Base-by-base conservation (phyloP, 2,797 vertebrate genomes). In the Chloroceryle amazona region DNA sequence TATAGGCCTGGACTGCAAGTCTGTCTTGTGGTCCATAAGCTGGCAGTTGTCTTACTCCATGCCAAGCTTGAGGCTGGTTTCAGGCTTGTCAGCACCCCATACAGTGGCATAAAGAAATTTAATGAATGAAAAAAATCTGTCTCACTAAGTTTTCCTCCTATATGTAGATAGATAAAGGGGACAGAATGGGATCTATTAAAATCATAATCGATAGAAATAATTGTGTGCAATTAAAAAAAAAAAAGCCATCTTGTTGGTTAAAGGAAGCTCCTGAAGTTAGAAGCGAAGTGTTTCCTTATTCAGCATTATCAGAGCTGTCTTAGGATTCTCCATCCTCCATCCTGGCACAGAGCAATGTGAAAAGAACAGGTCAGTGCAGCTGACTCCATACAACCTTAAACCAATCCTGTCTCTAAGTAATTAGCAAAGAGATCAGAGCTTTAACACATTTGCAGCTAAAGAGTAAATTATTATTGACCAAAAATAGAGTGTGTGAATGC, bases 401-500 rank as follows among this genome's bases (percentile, higher is more conserved):
- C 97, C 97, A 96, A 86, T 95, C 96, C 93, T 91, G 92, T 92
- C 92, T 92, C 96, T 91, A 79, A 97, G 74, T 97, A 97, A 98
- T 97, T 98, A 98, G 97, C 97, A 98, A 93, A 97, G 93, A 97
- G 98, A 98, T 98, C 98, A 97, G 81, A 81, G 75, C 97, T 98
- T 97, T 95, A 79, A 98, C 95, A 51, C 96, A 70, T 98, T 98
- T 98, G 86, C 98, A 97, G 97, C 96, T 98, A 96, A 97, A 91
- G 82, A 97, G 95, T 97, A 96, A 96, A 97, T 93, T 96, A 97
- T 98, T 96, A 98, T 98, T 97, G 95, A 97, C 97, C 98, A 98
- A 98, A 98, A 97, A 97, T 95, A 98, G 98, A 98, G 95, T 22
- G 6, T 73, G 91, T 55, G 73, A 98, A 37, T 94, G 97, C 97